These are phyloP conservation scores for Sinopyrophorus schimmeli DNA, from an alignment of 2,888 invertebrate genomes.

Conservation along the genomic window DNA sequence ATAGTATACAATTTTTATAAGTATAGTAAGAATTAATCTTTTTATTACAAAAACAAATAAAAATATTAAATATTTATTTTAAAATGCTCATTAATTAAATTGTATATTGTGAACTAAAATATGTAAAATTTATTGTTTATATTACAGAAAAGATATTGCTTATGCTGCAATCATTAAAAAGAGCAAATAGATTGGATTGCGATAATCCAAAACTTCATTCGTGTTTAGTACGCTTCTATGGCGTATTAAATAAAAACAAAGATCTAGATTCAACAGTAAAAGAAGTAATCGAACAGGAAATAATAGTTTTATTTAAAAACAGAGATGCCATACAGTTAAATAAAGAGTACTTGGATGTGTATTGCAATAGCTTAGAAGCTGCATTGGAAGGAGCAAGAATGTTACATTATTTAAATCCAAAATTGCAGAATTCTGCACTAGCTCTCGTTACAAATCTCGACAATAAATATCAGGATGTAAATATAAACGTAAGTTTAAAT, in stretches of 20 bases:
- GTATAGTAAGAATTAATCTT: no score
- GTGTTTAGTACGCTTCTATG: slow-evolving; percentile 80
- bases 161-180: slow-evolving; percentile 94
- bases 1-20: no score
- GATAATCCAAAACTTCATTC: slow-evolving; percentile 82
- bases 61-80: no score
- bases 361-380: slow-evolving; percentile 70
- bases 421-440: slow-evolving; percentile 67
- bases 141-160: slow-evolving; percentile 81
- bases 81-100: no score
- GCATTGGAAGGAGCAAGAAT: slow-evolving; percentile 83
- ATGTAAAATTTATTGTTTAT: no score
- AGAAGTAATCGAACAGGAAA: slow-evolving; percentile 59
- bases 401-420: slow-evolving; percentile 73
- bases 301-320: slow-evolving; percentile 60
- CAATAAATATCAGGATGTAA: slow-evolving; percentile 57
- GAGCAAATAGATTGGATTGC: slow-evolving; percentile 77
- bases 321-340: slow-evolving; percentile 67
- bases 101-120: no score
- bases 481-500: slow-evolving; percentile 57
- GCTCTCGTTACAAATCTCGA: slow-evolving; percentile 63
- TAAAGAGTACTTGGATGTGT: slow-evolving; percentile 68
- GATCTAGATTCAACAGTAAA: slow-evolving; percentile 58
- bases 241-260: slow-evolving; percentile 55
- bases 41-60: no score